A percentile compares a stretch with the other conserved stretches of the same genome.
Conservation (phyloP, 2,888 invertebrate species). For the Himalopsyche tibetana region DNA sequence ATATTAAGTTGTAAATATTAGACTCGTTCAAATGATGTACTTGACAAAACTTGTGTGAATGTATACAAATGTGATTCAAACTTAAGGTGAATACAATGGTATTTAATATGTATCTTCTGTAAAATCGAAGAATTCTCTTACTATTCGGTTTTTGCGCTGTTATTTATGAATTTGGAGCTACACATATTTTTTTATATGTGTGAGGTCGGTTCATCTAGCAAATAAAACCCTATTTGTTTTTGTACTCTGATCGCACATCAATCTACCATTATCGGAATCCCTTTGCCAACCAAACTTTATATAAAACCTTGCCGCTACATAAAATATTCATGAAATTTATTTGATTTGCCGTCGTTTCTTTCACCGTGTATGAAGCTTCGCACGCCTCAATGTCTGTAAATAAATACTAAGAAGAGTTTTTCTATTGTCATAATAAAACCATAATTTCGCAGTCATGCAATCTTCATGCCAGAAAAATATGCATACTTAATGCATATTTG, state of each 20-base stretch:
- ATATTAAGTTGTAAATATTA: no score
- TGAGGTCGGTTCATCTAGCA: not conserved
- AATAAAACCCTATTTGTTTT: not conserved
- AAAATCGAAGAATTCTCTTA: no score
- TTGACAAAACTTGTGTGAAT: no score
- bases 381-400: not conserved
- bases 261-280: not conserved
- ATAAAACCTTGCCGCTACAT: not conserved
- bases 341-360: not conserved
- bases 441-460: not conserved
- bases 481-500: not conserved
- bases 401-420: not conserved
- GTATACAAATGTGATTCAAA: no score
- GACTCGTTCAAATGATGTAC: no score
- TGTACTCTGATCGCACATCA: not conserved
- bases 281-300: not conserved
- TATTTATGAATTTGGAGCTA: not conserved
- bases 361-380: no score
- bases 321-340: not conserved
- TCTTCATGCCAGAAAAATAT: not conserved
- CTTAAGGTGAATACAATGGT: no score
- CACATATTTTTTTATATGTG: not conserved
- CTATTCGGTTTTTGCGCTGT: not conserved
- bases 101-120: no score
- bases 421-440: not conserved